Evolutionary conservation across 2,113 vertebrate species (phyloP), one percentile per base, ranked within the genome.

Genomic region (Pimephales promelas): DNA sequence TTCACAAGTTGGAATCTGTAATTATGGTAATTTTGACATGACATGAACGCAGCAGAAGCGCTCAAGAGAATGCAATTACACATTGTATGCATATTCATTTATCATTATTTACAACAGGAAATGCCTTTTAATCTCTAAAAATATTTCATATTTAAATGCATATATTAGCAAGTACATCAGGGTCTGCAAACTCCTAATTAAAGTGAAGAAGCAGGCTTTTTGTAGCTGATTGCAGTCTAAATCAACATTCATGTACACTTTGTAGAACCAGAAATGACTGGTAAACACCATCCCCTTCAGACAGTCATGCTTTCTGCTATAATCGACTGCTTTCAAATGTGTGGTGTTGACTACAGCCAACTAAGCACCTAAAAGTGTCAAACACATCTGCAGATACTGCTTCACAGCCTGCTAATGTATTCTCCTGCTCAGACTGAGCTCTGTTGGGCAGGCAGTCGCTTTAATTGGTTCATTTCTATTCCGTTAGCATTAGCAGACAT

Each of bases 381-480:
- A 61, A 66, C 57, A 34, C n/a, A 26, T 52, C 36, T 22, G 45
- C 54, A 54, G 9, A 68, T 18, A 47, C 59, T 43, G 83, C 77
- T 36, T 64, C 83, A 56, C 54, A 49, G 40, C 34, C n/a, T 34
- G 31, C 72, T 86, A 73, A 88, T 81, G 40, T 84, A 86, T 86
- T 88, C 85, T 76, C 57, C 82, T 47, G 81, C 84, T 68, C 73
- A 88, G 47, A 14, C 74, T 75, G 28, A 47, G 73, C 68, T 88
- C 34, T 61, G 71, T 73, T 57, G 16, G 28, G 73, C 56, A 57
- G 64, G 18, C 79, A 78, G 52, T 22, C 24, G 14, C 56, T 87
- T 68, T 87, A 85, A 87, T 84, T 85, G 86, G 47, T 79, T 87
- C 59, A 87, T 88, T 87, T 87, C 81, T 85, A 87, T 87, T 87